A percentile compares a stretch with the other conserved stretches of the same genome.
Conservation (phyloP, 2,797 vertebrate species). For the Valencia hispanica region DNA sequence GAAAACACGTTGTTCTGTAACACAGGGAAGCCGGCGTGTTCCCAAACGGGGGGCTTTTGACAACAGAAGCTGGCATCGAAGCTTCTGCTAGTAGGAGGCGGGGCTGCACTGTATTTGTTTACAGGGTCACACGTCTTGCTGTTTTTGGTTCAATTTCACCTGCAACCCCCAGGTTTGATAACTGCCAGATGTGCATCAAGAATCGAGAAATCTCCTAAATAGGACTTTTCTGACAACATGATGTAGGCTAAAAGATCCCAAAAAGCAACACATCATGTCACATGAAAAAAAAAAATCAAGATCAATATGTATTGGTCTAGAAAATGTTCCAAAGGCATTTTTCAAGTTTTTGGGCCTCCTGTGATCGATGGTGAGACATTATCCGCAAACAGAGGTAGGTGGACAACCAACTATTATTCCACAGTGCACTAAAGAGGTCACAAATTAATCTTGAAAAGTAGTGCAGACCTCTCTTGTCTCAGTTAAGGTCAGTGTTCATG, state of each 20-base stretch:
- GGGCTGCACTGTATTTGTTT: too few species aligned
- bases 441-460: too few species aligned
- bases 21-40: too few species aligned
- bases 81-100: too few species aligned
- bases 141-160: neutral
- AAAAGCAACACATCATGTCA: neutral
- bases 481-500: too few species aligned
- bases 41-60: too few species aligned
- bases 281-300: neutral
- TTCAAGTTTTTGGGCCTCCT: neutral
- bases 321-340: neutral
- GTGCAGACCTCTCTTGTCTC: too few species aligned
- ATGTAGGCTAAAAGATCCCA: neutral
- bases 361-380: neutral
- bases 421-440: too few species aligned
- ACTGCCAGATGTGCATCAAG: neutral
- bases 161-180: neutral
- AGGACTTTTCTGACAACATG: neutral
- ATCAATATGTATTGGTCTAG: neutral
- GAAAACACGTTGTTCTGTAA: too few species aligned
- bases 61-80: too few species aligned
- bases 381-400: neutral
- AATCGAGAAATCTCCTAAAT: neutral
- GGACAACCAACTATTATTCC: too few species aligned
- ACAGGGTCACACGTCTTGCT: too few species aligned